Base-by-base conservation (phyloP, 2,113 vertebrate genomes). In the Psammodynastes pulverulentus region DNA sequence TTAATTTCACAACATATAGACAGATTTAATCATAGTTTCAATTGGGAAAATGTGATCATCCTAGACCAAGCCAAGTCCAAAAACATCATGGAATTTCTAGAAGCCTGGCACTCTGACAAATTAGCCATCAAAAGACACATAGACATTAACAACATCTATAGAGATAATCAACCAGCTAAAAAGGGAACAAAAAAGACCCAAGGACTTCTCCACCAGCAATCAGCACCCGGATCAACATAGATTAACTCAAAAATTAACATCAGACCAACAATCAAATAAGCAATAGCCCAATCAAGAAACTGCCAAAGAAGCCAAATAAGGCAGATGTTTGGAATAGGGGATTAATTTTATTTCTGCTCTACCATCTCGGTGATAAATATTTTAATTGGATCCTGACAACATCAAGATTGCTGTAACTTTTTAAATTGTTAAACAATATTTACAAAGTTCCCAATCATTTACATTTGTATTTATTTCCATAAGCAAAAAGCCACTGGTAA, bases 291-390 rank as follows among this genome's bases (percentile, higher is more conserved):
- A 34, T 67, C 12, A 34, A 67, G 29, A 34, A 67, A 67, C 13
- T 67, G 62, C 62, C 62, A 67, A 67, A 34, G 29, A 67, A 34
- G 29, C 29, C 62, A 93, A 95, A 95, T 94, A 94, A 95, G 95
- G 93, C 93, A 95, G 1, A 94, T 88, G 85, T 96, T 39, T 9
- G 94, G 91, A 90, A 91, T 93, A 19, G 94, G 93, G 93, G 94
- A 95, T 84, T 94, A 91, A 56, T 94, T 21, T 88, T 88, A 94
- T 94, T 96, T 97, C 94, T 95, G 94, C 94, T 96, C 96, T 92
- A 95, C 87, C 92, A 95, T 93, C 94, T 94, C 43, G 48, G 54
- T 53, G 56, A 23, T 86, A 95, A 87, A 94, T 95, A 94, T 96
- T 94, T 95, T 95, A 92, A 95, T 92, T 94, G 94, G 92, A 93